A percentile compares a stretch with the other conserved stretches of the same genome.
Conservation (phyloP, 2,888 invertebrate genomes). For the Ariolimax columbianus region DNA sequence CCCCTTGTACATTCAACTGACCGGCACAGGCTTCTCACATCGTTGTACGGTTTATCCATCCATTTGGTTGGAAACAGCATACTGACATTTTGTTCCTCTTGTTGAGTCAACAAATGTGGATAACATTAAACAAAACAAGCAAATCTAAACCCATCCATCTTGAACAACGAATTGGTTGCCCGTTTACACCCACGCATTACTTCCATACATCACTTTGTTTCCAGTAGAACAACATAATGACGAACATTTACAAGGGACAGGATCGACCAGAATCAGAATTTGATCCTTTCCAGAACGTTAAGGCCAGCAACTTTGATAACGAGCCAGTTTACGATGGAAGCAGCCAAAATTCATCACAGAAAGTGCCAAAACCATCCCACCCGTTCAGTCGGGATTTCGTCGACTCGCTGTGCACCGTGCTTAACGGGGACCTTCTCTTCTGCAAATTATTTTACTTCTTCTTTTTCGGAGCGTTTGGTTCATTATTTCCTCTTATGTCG, state of each 20-base stretch:
- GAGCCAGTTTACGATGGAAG: neutral
- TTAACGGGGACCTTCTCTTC: conserved; percentile 84
- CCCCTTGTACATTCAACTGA: no score
- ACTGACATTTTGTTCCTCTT: no score
- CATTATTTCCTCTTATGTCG: conserved; percentile 98
- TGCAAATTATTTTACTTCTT: conserved; percentile 99
- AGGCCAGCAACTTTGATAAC: conserved; percentile 32
- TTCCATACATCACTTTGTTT: no score
- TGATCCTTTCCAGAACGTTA: conserved; percentile 42
- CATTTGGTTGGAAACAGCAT: no score
- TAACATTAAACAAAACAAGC: no score
- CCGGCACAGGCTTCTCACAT: no score
- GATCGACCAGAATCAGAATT: conserved; percentile 18
- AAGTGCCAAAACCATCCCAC: conserved; percentile 7
- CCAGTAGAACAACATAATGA: neutral
- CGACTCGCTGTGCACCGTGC: conserved; percentile 68
- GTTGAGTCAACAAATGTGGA: no score
- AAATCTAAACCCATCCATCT: no score
- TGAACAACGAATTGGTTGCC: no score
- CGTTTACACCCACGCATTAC: no score
- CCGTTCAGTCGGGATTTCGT: conserved; percentile 65
- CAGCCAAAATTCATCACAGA: neutral
- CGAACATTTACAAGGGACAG: conserved; percentile 24
- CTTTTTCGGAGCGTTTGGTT: conserved; percentile 99
- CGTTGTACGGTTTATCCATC: no score